Percentiles rank a stretch among this genome's conserved stretches.
phyloP scores from a whole-genome alignment of 1,140 invertebrate species.

The Lethocerus indicus region DNA sequence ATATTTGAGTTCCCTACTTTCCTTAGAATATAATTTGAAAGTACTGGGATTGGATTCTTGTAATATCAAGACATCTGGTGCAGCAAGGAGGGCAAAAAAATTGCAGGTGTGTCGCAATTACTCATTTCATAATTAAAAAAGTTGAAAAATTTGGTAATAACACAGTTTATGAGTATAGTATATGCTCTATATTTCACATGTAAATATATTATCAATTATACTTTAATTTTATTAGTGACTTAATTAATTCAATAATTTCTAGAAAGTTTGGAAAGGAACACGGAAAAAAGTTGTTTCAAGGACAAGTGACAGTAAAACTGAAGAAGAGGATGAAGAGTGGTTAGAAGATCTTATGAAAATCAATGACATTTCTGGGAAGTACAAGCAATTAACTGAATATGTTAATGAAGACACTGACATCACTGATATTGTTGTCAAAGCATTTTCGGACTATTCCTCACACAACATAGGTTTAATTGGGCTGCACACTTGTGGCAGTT shows the following conservation, averaged over 20 bases:
- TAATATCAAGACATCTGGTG: constrained; percentile 39
- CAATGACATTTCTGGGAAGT: constrained; percentile 27
- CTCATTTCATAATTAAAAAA: neutral
- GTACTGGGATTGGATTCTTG: constrained; percentile 67
- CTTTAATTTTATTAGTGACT: neutral
- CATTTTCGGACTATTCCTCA: constrained; percentile 23
- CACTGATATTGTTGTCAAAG: constrained; percentile 24
- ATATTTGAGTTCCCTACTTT: constrained; percentile 56
- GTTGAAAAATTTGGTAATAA: neutral
- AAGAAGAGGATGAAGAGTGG: constrained; percentile 3
- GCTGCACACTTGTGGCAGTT: constrained; percentile 77
- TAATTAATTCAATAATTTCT: neutral
- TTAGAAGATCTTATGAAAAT: constrained; percentile 17
- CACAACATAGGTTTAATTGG: constrained; percentile 29
- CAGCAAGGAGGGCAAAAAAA: constrained; percentile 37
- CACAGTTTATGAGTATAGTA: neutral
- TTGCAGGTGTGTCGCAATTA: constrained; percentile 26
- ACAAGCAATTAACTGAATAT: constrained; percentile 13
- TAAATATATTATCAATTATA: neutral
- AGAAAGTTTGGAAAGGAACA: constrained; percentile 16
- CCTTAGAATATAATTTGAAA: constrained; percentile 46
- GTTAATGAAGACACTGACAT: constrained; percentile 28
- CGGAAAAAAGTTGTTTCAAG: constrained; percentile 9
- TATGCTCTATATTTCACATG: neutral
- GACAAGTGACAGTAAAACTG: neutral